Percentiles rank a stretch among this genome's conserved stretches.
Conservation (phyloP, 2,113 vertebrate species). For the Coptodon bakossiorum region DNA sequence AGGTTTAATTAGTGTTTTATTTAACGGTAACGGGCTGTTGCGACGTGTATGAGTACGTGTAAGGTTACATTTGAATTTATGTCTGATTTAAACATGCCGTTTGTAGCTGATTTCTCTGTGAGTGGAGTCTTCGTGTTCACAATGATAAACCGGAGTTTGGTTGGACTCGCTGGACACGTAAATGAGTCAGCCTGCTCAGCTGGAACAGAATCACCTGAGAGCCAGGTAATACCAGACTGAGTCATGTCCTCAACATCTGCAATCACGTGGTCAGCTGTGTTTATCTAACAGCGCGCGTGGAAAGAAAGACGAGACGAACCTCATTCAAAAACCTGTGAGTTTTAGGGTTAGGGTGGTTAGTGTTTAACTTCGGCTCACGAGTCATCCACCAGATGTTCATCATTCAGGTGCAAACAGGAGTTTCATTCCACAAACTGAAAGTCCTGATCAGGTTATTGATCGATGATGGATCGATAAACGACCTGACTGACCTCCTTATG, state of each 20-base stretch:
- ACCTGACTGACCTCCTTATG: neutral
- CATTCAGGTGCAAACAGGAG: accelerated
- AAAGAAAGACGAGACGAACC: neutral
- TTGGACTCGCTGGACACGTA: neutral
- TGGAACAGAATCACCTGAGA: neutral
- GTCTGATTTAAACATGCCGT: neutral
- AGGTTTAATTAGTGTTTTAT: neutral
- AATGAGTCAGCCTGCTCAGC: neutral
- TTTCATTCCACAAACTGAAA: neutral
- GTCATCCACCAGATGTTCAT: accelerated
- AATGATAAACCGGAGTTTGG: neutral
- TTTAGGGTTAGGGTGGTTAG: too few relatives aligned
- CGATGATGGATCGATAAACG: neutral
- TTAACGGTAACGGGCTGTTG: accelerated
- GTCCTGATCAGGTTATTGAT: neutral
- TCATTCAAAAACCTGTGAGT: neutral
- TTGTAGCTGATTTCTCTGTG: neutral
- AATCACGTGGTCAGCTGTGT: neutral
- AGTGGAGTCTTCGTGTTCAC: neutral
- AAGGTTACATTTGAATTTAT: neutral
- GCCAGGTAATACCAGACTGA: neutral
- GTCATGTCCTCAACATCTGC: neutral
- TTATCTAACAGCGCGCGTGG: neutral
- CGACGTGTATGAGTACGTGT: neutral
- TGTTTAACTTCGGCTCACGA: accelerated